Evolutionary conservation across 2,888 invertebrate genomes (phyloP).

Genomic region (Syritta pipiens): DNA sequence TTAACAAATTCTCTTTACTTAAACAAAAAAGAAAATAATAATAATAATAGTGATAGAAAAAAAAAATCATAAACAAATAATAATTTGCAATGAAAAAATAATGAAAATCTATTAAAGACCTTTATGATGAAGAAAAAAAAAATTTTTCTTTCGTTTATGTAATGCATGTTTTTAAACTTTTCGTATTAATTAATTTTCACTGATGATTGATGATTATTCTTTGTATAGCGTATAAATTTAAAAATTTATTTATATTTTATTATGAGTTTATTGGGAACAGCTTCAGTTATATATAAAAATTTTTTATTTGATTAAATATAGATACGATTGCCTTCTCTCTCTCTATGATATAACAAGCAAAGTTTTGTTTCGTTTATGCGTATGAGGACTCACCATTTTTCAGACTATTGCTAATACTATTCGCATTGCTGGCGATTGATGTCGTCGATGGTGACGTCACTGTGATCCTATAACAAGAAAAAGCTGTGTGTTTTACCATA

Average conservation of each 20-base stretch:
- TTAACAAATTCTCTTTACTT: conserved; percentile 56
- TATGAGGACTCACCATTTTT: conserved; percentile 74
- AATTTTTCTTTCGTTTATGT: conserved; percentile 32
- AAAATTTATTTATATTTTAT: conserved; percentile 36
- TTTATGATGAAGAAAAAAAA: conserved; percentile 28
- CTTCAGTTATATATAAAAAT: conserved; percentile 19
- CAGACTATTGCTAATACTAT: conserved; percentile 70
- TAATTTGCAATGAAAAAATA: conserved; percentile 33
- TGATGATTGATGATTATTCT: conserved; percentile 42
- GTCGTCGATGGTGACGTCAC: conserved; percentile 79
- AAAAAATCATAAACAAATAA: neutral
- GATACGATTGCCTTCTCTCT: conserved; percentile 16
- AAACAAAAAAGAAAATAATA: conserved; percentile 4
- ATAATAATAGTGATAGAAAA: conserved; percentile 20
- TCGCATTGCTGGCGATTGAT: conserved; percentile 73
- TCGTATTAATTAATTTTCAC: conserved; percentile 18
- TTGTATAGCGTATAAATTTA: conserved; percentile 47
- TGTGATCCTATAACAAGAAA: conserved; percentile 79
- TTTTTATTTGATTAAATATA: conserved; percentile 5
- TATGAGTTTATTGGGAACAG: conserved; percentile 40
- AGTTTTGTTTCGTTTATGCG: conserved; percentile 71
- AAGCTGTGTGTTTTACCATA: conserved; percentile 77
- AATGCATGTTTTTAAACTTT: conserved; percentile 20
- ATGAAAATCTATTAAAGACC: conserved; percentile 6
- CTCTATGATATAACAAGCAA: conserved; percentile 7